Base-by-base conservation (phyloP, 2,888 invertebrate genomes). In the Malachius bipustulatus region DNA sequence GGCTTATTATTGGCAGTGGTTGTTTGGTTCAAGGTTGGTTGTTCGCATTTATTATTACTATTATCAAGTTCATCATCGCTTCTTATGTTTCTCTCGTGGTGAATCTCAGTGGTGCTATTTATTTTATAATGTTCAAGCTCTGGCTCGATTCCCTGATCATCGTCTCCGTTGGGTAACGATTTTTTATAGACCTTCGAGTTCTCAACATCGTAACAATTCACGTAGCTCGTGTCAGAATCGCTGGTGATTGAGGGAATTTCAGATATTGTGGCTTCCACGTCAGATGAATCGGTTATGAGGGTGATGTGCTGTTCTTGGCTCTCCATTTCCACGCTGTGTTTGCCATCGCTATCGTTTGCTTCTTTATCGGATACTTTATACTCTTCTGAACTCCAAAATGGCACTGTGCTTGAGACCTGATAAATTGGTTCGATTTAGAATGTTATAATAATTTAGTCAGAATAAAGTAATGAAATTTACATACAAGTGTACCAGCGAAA, bases 211-310 rank as follows among this genome's bases (percentile, higher is more conserved):
- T 63, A 63, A 33, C 49, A 54, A 32, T 62, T 53, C 29, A 60
- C 51, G 30, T 55, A 54, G 43, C 61, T 62, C 38, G 54, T 42
- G 41, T 63, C 63, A 4, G 61, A 61, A 47, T 62, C 62, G 27
- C 60, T 62, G 4, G 61, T 60, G n/a, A 59, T 34, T n/a, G n/a
- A n/a, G n/a, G n/a, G n/a, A n/a, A n/a, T n/a, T 39, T 55, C 57
- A 3, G 51, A 40, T 10, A 34, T 36, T 8, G 24, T 19, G 6
- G n/a, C 24, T 6, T n/a, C n/a, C n/a, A n/a, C n/a, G 24, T 19
- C 24, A 8, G 24, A 19, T 19, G n/a, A n/a, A n/a, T n/a, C n/a
- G n/a, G n/a, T n/a, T n/a, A n/a, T n/a, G n/a, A n/a, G n/a, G n/a
- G n/a, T n/a, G n/a, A n/a, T n/a, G n/a, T n/a, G n/a, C n/a, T n/a